Base-by-base conservation (phyloP, 2,113 vertebrate species). In the Bufo bufo region DNA sequence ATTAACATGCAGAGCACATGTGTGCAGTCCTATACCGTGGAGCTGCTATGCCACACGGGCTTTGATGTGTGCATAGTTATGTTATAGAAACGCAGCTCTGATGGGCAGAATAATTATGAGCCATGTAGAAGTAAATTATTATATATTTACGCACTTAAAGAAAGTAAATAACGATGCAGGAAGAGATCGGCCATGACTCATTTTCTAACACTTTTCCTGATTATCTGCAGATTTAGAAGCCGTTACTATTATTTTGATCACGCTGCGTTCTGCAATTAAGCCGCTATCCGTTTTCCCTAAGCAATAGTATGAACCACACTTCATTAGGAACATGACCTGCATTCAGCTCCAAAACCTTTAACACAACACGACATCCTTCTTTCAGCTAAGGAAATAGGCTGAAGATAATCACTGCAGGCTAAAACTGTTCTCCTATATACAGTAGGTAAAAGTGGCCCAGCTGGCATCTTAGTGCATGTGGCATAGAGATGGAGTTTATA, bases 281-380 rank as follows among this genome's bases (percentile, higher is more conserved):
- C 43, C 17, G 23, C 81, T 78, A 77, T 72, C 81, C 43, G 65
- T 84, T 89, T 84, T 81, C 59, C 43, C 19, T 17, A 84, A 61
- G 81, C 87, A 78, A 84, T 89, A 78, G 61, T 66, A 89, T 84
- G 81, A 89, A 52, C 82, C 58, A 78, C 82, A 78, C 87, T 84
- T 89, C 87, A 84, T 89, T 89, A 89, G 61, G 49, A 84, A 84
- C 72, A 65, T 84, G 87, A 89, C 87, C 87, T 47, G 81, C 87
- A 89, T 84, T 89, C 82, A 84, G 47, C 52, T 78, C 7, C 65
- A 59, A 78, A 89, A 84, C 81, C 87, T 84, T 89, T 84, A 89
- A 75, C 79, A 83, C 87, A 84, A 88, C 58, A 65, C 75, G 58
- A 49, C 74, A 77, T 89, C 61, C 50, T 77, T 77, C 66, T 83